Evolutionary conservation across 2,888 invertebrate species (phyloP).

Genomic region (Hyposoter didymator): DNA sequence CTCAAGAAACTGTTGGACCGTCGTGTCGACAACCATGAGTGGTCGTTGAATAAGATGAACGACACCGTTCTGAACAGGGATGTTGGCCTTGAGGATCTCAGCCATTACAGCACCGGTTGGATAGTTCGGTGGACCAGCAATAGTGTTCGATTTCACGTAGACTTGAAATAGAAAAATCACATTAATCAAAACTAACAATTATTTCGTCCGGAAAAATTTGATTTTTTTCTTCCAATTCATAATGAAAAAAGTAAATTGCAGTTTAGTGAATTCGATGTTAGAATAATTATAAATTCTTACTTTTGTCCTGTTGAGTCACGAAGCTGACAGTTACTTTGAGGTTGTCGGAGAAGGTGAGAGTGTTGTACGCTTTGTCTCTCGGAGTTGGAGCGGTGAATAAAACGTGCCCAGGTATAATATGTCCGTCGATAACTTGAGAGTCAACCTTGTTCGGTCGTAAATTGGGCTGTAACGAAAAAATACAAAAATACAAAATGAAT

Average conservation of each 20-base stretch:
- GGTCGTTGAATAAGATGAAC: slow-evolving; percentile 96
- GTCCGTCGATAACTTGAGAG: slow-evolving; percentile 94
- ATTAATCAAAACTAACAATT: background rate
- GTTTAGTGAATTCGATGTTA: background rate
- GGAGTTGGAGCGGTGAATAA: slow-evolving; percentile 94
- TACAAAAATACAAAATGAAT: slow-evolving; percentile 6
- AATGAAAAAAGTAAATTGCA: background rate
- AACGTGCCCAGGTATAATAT: slow-evolving; percentile 94
- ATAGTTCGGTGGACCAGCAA: slow-evolving; percentile 91
- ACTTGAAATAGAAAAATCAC: slow-evolving; percentile 84
- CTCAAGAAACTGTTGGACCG: slow-evolving; percentile 93
- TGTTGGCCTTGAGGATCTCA: slow-evolving; percentile 94
- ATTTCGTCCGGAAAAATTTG: background rate
- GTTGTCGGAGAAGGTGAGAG: slow-evolving; percentile 93
- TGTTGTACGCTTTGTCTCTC: slow-evolving; percentile 90
- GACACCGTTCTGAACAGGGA: slow-evolving; percentile 96
- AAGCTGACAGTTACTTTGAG: slow-evolving; percentile 93
- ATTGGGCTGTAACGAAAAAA: slow-evolving; percentile 85
- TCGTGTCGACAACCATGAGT: slow-evolving; percentile 96
- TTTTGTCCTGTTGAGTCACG: slow-evolving; percentile 89
- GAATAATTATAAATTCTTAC: slow-evolving; percentile 82
- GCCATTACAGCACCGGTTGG: slow-evolving; percentile 93
- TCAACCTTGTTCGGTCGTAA: slow-evolving; percentile 91
- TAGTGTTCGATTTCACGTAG: slow-evolving; percentile 94
- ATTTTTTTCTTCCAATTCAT: background rate